Conservation (phyloP, 2,888 invertebrate genomes). For the Hypolimnas misippus region DNA sequence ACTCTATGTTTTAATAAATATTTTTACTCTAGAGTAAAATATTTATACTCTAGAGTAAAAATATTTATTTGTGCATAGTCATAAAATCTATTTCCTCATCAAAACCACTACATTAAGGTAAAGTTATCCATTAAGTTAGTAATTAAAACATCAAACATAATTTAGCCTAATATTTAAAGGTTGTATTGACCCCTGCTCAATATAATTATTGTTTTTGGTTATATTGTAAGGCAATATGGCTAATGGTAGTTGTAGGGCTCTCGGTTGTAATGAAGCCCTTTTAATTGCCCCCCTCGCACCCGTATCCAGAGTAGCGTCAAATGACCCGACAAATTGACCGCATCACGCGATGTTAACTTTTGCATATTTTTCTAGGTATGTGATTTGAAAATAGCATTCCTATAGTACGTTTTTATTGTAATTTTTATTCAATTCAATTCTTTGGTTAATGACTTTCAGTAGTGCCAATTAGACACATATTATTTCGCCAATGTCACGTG, state of each 20-base stretch:
- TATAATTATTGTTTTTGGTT: conserved; percentile 22
- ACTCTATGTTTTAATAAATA: no score
- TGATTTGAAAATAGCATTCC: conserved; percentile 26
- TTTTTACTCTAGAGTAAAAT: no score
- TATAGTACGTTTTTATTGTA: neutral
- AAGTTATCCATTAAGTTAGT: neutral
- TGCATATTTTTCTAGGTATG: conserved; percentile 31
- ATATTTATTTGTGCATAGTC: no score
- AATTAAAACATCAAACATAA: neutral
- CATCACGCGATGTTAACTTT: conserved; percentile 71
- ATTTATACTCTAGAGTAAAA: no score
- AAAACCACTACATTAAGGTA: no score
- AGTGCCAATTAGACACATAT: no score
- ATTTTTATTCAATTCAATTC: no score
- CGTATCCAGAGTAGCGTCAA: conserved; percentile 71
- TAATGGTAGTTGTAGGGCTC: conserved; percentile 44
- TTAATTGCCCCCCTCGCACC: conserved; percentile 74
- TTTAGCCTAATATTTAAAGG: neutral
- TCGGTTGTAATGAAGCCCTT: conserved; percentile 69
- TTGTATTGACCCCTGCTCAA: neutral
- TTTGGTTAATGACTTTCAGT: no score
- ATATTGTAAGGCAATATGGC: conserved; percentile 33
- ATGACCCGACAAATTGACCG: conserved; percentile 79
- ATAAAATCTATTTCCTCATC: no score
- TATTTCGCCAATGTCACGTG: no score